Evolutionary conservation across 2,888 invertebrate genomes (phyloP).

Genomic region (Metacarcinus magister): DNA sequence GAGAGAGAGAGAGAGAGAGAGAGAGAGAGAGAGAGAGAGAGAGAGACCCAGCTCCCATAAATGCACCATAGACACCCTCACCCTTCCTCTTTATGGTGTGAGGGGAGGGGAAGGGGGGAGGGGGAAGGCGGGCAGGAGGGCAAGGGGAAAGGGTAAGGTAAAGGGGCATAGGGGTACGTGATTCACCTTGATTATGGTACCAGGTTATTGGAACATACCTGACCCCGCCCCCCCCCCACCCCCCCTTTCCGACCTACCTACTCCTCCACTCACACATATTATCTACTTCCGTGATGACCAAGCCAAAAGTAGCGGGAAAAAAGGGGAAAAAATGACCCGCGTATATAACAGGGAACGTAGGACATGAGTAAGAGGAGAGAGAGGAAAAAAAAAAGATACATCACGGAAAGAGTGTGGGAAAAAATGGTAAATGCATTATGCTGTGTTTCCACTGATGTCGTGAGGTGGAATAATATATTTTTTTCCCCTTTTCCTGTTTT

Average conservation of each 20-base stretch:
- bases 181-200: conserved; percentile 22
- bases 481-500: background rate
- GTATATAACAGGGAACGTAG: background rate
- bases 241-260: background rate
- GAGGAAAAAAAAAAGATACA: background rate
- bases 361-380: background rate
- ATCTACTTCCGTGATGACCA: background rate
- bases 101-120: background rate
- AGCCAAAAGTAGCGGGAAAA: background rate
- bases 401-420: background rate
- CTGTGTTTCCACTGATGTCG: background rate
- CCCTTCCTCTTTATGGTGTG: conserved; percentile 8
- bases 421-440: conserved; percentile 42
- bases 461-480: background rate
- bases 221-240: background rate
- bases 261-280: background rate
- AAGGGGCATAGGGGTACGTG: background rate
- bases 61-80: conserved; percentile 17
- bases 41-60: background rate
- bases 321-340: background rate
- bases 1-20: conserved; percentile 1
- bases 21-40: conserved; percentile 2
- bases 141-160: background rate
- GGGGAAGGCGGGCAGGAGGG: background rate
- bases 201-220: background rate